Evolutionary conservation across 2,888 invertebrate genomes (phyloP).

Genomic region (Acleris emargana): DNA sequence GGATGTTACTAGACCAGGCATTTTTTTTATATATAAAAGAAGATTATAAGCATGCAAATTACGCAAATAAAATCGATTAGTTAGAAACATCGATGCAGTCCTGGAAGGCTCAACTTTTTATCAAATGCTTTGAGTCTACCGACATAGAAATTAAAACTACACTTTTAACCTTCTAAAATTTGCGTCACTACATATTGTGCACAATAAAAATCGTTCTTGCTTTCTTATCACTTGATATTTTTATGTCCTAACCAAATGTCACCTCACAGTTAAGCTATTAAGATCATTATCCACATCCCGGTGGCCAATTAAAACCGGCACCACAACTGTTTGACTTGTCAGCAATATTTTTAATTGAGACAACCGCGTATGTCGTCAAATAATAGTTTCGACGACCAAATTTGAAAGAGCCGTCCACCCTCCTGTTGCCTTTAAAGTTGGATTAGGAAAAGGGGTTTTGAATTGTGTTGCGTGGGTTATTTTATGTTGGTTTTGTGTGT

Average conservation of each 20-base stretch:
- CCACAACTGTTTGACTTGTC: slow-evolving; percentile 80
- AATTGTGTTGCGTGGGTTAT: slow-evolving; percentile 46
- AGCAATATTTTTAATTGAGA: slow-evolving; percentile 81
- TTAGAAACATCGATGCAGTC: no score
- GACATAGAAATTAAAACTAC: no score
- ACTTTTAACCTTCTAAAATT: no score
- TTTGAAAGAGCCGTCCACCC: slow-evolving; percentile 47
- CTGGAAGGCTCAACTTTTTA: no score
- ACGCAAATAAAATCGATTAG: no score
- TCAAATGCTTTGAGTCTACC: no score
- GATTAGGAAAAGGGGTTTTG: slow-evolving; percentile 26
- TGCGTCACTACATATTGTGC: not conserved
- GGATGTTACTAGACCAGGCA: no score
- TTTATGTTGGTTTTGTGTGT: slow-evolving; percentile 51
- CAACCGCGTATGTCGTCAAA: slow-evolving; percentile 66
- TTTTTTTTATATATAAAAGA: no score
- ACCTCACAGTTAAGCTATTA: slow-evolving; percentile 50
- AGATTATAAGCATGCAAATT: no score
- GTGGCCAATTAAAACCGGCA: slow-evolving; percentile 75
- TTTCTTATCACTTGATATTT: slow-evolving; percentile 16
- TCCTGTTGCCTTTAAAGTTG: slow-evolving; percentile 25
- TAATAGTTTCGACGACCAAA: slow-evolving; percentile 66
- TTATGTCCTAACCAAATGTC: slow-evolving; percentile 33
- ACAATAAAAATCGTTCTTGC: not conserved
- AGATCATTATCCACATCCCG: slow-evolving; percentile 67